Evolutionary conservation across 2,113 vertebrate species (phyloP).

Genomic region (Oreotragus oreotragus): DNA sequence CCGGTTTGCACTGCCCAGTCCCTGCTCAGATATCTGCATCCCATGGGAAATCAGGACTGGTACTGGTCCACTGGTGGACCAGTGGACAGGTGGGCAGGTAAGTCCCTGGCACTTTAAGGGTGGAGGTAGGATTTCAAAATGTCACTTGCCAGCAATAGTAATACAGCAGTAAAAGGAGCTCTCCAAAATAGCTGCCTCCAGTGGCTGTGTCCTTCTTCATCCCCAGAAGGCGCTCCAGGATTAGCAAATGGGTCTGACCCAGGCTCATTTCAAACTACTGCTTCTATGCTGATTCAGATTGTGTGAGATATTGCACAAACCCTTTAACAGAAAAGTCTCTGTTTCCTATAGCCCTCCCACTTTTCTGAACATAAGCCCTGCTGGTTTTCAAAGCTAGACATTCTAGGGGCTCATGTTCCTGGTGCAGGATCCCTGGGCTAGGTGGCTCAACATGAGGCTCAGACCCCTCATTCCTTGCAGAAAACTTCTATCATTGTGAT

Average conservation of each 20-base stretch:
- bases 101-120: background rate
- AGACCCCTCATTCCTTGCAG: background rate
- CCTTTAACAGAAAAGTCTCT: background rate
- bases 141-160: background rate
- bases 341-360: background rate
- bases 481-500: background rate
- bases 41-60: background rate
- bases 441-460: background rate
- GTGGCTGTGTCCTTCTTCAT: background rate
- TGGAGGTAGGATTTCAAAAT: background rate
- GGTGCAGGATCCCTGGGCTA: background rate
- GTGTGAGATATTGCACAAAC: background rate
- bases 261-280: background rate
- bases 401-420: background rate
- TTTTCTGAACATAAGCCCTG: background rate
- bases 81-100: background rate
- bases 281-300: background rate
- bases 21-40: background rate
- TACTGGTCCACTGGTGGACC: background rate
- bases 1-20: background rate
- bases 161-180: background rate
- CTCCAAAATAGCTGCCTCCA: background rate
- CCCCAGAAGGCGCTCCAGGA: background rate
- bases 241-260: background rate
- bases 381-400: background rate